phyloP scores from a whole-genome alignment of 1,140 invertebrate genomes.

The Berghia stephanieae region DNA sequence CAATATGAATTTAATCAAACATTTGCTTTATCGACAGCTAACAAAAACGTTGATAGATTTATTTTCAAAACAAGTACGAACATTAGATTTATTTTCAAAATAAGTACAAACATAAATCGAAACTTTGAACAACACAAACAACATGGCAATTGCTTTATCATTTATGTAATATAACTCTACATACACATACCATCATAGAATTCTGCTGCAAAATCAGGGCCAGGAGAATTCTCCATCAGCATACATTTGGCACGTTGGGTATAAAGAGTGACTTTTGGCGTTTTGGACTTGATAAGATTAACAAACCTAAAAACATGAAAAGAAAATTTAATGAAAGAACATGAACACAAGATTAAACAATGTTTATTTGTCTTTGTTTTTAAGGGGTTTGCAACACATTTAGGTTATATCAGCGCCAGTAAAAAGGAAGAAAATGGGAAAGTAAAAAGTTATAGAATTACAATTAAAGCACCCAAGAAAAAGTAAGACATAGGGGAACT shows the following conservation, averaged over 20 bases:
- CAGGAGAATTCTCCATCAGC: slow-evolving; percentile 89
- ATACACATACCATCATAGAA: slow-evolving; percentile 74
- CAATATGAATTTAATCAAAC: too few relatives aligned
- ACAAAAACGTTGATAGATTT: background rate
- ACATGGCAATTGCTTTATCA: background rate
- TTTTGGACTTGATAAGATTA: slow-evolving; percentile 86
- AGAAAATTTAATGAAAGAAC: too few relatives aligned
- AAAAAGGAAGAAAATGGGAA: too few relatives aligned
- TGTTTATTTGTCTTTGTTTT: too few relatives aligned
- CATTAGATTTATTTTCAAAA: background rate
- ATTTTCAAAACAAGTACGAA: background rate
- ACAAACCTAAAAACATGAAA: slow-evolving; percentile 74
- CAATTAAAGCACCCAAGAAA: too few relatives aligned
- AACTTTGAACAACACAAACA: background rate
- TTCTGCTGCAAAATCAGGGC: slow-evolving; percentile 81
- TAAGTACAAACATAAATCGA: background rate
- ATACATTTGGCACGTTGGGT: slow-evolving; percentile 84
- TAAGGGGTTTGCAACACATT: too few relatives aligned
- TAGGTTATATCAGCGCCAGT: too few relatives aligned
- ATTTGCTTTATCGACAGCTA: background rate
- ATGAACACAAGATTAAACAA: too few relatives aligned
- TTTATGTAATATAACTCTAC: background rate
- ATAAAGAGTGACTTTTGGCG: slow-evolving; percentile 91
- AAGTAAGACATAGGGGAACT: too few relatives aligned
- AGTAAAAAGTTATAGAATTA: too few relatives aligned